Evolutionary conservation across 2,888 invertebrate genomes (phyloP).

Genomic region (Spatulosminthurus flaviceps): DNA sequence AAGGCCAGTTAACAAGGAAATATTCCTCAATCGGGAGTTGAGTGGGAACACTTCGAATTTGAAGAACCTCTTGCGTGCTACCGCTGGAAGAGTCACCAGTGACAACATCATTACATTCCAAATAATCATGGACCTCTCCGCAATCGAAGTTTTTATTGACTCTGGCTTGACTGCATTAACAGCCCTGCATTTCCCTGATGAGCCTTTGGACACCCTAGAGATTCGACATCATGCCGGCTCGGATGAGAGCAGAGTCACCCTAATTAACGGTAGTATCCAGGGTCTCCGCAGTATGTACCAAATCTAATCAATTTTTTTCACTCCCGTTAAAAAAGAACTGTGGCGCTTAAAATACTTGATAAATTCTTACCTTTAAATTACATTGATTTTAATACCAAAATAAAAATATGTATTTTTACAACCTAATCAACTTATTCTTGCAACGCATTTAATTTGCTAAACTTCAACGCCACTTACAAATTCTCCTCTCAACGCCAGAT

Average conservation of each 20-base stretch:
- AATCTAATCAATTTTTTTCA: too few relatives aligned
- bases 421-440: neutral
- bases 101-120: conserved; percentile 43
- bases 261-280: conserved; percentile 27
- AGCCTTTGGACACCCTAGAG: conserved; percentile 44
- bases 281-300: conserved; percentile 43
- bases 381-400: too few relatives aligned
- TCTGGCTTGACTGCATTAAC: conserved; percentile 56
- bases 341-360: too few relatives aligned
- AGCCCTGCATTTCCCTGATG: conserved; percentile 53
- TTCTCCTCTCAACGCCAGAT: too few relatives aligned
- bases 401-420: too few relatives aligned
- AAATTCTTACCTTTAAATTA: too few relatives aligned
- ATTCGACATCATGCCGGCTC: conserved; percentile 46
- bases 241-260: conserved; percentile 16
- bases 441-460: neutral
- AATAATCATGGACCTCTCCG: conserved; percentile 54
- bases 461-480: too few relatives aligned
- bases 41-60: conserved; percentile 48
- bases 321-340: too few relatives aligned
- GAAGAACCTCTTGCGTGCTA: conserved; percentile 31
- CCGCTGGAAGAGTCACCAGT: conserved; percentile 39
- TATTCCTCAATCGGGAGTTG: conserved; percentile 52
- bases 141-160: conserved; percentile 60
- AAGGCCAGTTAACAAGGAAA: conserved; percentile 5